Evolutionary conservation across 1,140 invertebrate genomes (phyloP).

Genomic region (Sminthurides bifidus): DNA sequence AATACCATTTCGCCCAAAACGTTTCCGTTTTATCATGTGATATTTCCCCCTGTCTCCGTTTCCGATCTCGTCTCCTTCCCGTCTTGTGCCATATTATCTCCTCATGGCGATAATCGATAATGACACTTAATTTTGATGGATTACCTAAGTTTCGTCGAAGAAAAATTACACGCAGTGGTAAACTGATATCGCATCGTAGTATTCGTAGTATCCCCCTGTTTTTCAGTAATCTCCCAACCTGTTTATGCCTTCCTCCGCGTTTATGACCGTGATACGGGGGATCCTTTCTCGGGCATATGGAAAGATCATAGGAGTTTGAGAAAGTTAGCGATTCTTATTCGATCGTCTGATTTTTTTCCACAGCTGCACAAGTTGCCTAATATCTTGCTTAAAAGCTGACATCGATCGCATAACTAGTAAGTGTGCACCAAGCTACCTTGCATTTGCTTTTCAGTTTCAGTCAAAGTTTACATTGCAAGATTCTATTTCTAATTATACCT

Average conservation of each 20-base stretch:
- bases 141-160: constrained; percentile 14
- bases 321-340: background rate
- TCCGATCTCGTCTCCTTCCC: background rate
- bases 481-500: no score
- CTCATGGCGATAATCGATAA: constrained; percentile 28
- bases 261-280: background rate
- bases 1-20: no score
- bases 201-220: background rate
- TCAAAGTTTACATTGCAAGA: no score
- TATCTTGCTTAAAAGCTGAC: no score
- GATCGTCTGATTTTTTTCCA: background rate
- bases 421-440: no score
- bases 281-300: no score
- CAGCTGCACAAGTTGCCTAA: no score
- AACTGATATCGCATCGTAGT: background rate
- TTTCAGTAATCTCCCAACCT: background rate
- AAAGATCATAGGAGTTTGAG: background rate
- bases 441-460: no score
- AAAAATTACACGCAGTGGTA: constrained; percentile 2
- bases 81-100: constrained; percentile 16
- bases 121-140: constrained; percentile 34
- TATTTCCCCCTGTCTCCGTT: no score
- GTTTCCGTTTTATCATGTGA: no score
- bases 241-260: background rate
- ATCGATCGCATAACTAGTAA: no score